A percentile compares a stretch with the other conserved stretches of the same genome.
These are phyloP conservation scores for Hemicordylus capensis DNA, from an alignment of 2,113 vertebrate genomes.

Conservation along the genomic window DNA sequence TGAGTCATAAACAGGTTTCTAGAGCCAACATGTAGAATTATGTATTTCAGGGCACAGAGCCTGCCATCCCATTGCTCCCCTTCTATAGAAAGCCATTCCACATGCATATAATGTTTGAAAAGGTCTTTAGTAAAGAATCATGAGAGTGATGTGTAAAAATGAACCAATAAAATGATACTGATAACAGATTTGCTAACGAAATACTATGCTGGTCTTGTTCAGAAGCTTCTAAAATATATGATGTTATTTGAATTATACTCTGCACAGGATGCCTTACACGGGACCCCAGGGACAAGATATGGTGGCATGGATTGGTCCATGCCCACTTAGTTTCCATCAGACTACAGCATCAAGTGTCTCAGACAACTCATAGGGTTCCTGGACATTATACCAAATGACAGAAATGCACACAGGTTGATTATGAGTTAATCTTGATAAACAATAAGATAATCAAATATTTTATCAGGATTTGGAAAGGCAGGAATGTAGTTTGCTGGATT, in stretches of 20 bases:
- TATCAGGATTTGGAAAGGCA: background rate
- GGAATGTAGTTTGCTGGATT: background rate
- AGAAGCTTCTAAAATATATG: background rate
- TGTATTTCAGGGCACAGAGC: too few species aligned
- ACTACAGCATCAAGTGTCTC: background rate
- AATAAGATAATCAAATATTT: background rate
- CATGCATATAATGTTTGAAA: too few species aligned
- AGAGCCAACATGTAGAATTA: too few species aligned
- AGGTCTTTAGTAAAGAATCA: too few species aligned
- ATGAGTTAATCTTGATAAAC: background rate
- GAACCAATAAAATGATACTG: background rate
- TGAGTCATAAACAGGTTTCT: background rate
- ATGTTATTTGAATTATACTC: background rate
- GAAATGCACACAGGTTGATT: background rate
- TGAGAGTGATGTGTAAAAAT: too few species aligned
- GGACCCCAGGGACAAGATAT: too few species aligned
- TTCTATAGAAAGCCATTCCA: too few species aligned
- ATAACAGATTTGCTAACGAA: background rate
- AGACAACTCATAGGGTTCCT: background rate
- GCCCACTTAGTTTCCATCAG: too few species aligned
- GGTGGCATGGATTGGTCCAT: background rate
- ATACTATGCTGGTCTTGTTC: background rate
- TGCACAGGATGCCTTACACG: background rate
- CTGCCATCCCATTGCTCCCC: too few species aligned
- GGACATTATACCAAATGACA: background rate